Evolutionary conservation across 2,797 vertebrate species (phyloP).

Genomic region (Anniella stebbinsi): DNA sequence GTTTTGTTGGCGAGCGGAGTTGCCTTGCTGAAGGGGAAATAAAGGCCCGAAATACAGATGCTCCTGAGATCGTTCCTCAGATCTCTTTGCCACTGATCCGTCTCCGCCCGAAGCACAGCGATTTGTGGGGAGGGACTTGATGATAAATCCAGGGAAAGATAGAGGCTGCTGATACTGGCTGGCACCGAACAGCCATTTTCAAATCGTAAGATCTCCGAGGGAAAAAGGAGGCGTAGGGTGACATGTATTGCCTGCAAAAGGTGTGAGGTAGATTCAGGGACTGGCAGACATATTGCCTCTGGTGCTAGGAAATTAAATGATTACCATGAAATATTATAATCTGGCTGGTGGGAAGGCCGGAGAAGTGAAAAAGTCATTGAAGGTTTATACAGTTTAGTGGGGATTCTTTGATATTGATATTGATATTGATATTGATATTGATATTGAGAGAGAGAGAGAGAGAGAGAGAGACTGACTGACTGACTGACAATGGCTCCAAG

Average conservation of each 20-base stretch:
- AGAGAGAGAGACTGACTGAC: neutral
- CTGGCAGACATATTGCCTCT: neutral
- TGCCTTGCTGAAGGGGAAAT: too few species aligned
- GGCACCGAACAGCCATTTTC: too few species aligned
- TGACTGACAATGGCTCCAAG: neutral
- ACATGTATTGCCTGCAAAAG: neutral
- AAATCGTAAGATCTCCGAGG: neutral
- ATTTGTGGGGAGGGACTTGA: too few species aligned
- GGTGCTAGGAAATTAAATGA: neutral
- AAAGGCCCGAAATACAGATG: fast-evolving
- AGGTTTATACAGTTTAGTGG: neutral
- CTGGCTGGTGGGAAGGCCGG: neutral
- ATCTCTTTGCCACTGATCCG: neutral
- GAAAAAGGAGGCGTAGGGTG: neutral
- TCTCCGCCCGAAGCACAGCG: neutral
- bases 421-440: too few species aligned
- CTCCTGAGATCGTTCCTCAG: too few species aligned
- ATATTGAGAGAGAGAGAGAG: neutral
- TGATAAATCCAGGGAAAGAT: neutral
- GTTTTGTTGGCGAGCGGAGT: neutral
- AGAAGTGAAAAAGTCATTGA: neutral
- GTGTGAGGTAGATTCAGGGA: neutral
- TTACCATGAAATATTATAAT: neutral
- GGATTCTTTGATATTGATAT: neutral
- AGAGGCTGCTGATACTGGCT: too few species aligned